Base-by-base conservation (phyloP, 1,140 invertebrate genomes). In the Proctacanthus coquilletti region DNA sequence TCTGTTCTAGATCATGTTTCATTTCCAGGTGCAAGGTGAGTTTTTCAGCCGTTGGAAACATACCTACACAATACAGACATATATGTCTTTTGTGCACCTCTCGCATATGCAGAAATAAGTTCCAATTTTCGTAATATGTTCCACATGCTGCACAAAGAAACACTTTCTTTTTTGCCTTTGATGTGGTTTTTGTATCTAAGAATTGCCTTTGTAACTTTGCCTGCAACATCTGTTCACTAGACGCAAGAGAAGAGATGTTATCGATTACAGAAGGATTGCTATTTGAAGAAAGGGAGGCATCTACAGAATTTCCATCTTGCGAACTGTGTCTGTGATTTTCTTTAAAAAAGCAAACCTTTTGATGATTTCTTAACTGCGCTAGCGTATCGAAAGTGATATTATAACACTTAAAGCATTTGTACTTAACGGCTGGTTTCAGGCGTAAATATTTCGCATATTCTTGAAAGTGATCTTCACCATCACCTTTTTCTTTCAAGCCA, bases 81-180 rank as follows among this genome's bases (percentile, higher is more conserved):
- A 83, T 79, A 49, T 76, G 77, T 25, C 78, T 68, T 42, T 75
- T 72, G 52, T 86, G 81, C 14, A 75, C 67, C 45, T 84, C 78
- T 33, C 76, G 64, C 75, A 84, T 84, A 46, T 86, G 82, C 9
- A 80, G 53, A 53, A 83, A 84, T 19, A 84, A 61, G 61, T 84
- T 81, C 78, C 80, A 84, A 45, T 79, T 79, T 59, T 84, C 79
- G 61, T 81, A 83, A 45, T 84, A 83, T 3, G 73, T 80, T 18
- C 72, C 75, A 55, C 82, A 86, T 1, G 75, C 74, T 8, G 76
- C 75, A 53, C 82, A 86, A 11, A 80, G 53, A 45, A 78, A 84
- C 37, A 81, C 79, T 61, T 79, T 79, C 31, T 77, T 62, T 15
- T 74, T 75, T n/a, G 74, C 70, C 48, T 71, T 68, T 35, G 72